phyloP scores from a whole-genome alignment of 1,140 invertebrate species.

The Aphelenchoides avenae region DNA sequence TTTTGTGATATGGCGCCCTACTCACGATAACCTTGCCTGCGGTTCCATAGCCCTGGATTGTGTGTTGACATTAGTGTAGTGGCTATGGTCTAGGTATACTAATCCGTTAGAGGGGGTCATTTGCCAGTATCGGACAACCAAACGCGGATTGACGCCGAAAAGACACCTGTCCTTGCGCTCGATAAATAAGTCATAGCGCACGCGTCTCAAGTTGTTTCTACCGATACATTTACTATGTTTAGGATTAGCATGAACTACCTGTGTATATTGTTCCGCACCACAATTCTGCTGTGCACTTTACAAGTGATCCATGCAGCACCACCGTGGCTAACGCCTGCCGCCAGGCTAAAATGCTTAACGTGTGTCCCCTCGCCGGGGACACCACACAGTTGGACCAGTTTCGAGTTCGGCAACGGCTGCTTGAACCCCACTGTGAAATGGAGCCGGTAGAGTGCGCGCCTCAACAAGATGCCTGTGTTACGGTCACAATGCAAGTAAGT shows the following conservation, averaged over 20 bases:
- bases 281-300: not conserved
- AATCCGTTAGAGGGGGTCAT: too few species aligned
- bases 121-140: too few species aligned
- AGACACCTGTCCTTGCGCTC: too few species aligned
- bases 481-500: conserved; percentile 27
- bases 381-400: conserved; percentile 30
- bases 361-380: conserved; percentile 14
- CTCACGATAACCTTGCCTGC: too few species aligned
- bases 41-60: too few species aligned
- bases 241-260: conserved; percentile 3
- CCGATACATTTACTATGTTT: conserved; percentile 3
- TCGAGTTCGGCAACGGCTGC: conserved; percentile 22
- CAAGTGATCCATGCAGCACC: not conserved
- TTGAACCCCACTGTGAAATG: conserved; percentile 26
- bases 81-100: too few species aligned
- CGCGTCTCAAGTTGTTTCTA: conserved; percentile 12
- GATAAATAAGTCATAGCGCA: not conserved
- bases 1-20: too few species aligned
- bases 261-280: conserved; percentile 9
- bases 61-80: too few species aligned
- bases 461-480: conserved; percentile 29
- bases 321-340: conserved; percentile 12
- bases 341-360: conserved; percentile 22
- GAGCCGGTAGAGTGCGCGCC: conserved; percentile 24
- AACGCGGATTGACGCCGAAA: too few species aligned